Percentiles rank a stretch among this genome's conserved stretches.
phyloP scores from a whole-genome alignment of 2,888 invertebrate genomes.

The Amphipyra tragopoginis region DNA sequence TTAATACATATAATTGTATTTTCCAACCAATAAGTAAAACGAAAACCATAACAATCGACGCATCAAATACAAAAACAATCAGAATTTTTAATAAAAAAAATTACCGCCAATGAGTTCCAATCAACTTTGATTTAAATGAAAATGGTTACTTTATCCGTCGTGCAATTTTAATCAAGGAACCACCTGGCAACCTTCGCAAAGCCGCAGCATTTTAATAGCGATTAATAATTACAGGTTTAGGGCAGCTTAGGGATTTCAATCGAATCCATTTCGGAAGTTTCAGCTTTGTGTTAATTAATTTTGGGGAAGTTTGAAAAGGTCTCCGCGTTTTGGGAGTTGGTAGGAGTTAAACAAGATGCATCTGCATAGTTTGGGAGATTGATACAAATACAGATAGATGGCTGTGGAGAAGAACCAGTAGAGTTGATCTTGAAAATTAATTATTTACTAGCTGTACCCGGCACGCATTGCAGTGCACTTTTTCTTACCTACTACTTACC shows the following conservation, averaged over 20 bases:
- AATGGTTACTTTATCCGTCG: conserved; percentile 50
- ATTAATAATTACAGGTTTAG: conserved; percentile 56
- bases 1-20: no score
- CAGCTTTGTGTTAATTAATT: conserved; percentile 38
- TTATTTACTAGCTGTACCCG: no score
- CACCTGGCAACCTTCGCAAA: conserved; percentile 36
- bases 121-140: conserved; percentile 46
- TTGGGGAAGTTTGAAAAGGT: conserved; percentile 16
- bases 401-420: no score
- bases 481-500: no score
- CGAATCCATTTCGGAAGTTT: conserved; percentile 41
- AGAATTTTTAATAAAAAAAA: conserved; percentile 38
- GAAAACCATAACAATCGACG: neutral
- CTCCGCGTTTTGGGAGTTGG: neutral
- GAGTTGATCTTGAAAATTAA: no score
- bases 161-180: conserved; percentile 58
- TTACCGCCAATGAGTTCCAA: conserved; percentile 39
- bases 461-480: no score
- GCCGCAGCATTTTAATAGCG: conserved; percentile 44
- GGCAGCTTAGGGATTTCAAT: conserved; percentile 41
- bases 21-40: neutral
- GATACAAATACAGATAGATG: no score
- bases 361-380: neutral
- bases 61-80: conserved; percentile 29
- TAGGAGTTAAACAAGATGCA: neutral